phyloP scores from a whole-genome alignment of 64 coral and sea anemone species.

The Trachythela sp. region DNA sequence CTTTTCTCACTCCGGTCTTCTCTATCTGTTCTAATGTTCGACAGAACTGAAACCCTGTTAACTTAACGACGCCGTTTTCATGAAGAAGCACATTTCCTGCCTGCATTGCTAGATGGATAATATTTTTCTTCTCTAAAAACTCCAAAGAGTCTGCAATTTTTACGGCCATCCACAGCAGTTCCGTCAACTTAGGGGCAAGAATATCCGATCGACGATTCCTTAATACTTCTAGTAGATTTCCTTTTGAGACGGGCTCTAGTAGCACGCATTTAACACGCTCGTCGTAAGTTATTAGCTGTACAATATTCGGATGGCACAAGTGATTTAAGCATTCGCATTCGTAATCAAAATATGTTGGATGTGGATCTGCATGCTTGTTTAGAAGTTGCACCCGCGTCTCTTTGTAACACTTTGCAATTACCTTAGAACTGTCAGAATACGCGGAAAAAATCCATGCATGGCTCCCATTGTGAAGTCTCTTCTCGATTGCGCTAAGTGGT shows the following conservation, averaged over 20 bases:
- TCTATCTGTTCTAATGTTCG: background rate
- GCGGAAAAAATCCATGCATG: slow-evolving; percentile 1
- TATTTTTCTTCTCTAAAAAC: background rate
- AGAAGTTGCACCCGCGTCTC: background rate
- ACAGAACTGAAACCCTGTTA: background rate
- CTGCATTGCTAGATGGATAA: background rate
- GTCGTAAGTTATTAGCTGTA: background rate
- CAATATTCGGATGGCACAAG: background rate
- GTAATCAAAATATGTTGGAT: background rate
- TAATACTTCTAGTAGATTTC: background rate
- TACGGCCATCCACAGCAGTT: background rate
- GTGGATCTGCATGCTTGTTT: background rate
- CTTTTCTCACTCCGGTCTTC: background rate
- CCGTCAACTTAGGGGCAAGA: background rate
- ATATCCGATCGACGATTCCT: background rate
- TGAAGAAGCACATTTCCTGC: background rate
- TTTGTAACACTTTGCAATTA: background rate
- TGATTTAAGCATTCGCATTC: background rate
- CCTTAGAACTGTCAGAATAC: background rate
- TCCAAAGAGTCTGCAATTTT: background rate
- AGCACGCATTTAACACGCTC: background rate
- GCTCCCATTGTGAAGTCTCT: background rate
- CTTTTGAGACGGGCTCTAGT: background rate
- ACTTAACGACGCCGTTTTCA: background rate
- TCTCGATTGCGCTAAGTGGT: background rate